Evolutionary conservation across 2,113 vertebrate genomes (phyloP).

Genomic region (Lontra canadensis): DNA sequence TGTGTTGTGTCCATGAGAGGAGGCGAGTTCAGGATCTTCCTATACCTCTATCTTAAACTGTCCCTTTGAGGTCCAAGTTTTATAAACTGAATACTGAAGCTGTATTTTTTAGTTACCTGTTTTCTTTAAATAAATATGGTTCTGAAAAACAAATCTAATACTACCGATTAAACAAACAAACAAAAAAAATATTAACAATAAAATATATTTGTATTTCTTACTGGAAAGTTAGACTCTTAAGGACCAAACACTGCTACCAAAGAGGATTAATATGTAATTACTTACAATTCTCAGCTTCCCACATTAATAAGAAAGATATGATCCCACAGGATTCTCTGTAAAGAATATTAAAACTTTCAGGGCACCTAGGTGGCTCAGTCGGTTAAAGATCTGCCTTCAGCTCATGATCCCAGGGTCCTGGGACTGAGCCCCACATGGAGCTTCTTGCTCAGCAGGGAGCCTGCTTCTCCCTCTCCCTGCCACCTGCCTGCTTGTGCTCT

Average conservation of each 20-base stretch:
- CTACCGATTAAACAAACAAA: neutral
- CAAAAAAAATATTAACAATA: neutral
- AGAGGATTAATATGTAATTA: neutral
- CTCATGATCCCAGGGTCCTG: no score
- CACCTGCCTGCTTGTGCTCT: no score
- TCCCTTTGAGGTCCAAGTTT: neutral
- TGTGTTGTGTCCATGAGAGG: neutral
- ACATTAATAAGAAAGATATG: conserved; percentile 11
- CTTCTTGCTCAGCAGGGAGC: no score
- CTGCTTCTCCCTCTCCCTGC: no score
- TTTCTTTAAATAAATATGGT: neutral
- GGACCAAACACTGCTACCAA: neutral
- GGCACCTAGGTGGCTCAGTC: neutral
- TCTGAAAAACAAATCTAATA: conserved; percentile 18
- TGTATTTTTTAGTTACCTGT: conserved; percentile 18
- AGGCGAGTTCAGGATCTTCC: neutral
- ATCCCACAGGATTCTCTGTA: neutral
- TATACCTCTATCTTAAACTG: neutral
- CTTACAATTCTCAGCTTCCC: neutral
- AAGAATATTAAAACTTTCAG: neutral
- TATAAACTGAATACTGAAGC: neutral
- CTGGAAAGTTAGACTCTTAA: conserved; percentile 11
- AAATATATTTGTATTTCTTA: neutral
- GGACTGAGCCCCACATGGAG: no score
- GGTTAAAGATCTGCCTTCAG: neutral